phyloP scores from a whole-genome alignment of 2,113 vertebrate genomes.

The human (Homo sapiens) region DNA sequence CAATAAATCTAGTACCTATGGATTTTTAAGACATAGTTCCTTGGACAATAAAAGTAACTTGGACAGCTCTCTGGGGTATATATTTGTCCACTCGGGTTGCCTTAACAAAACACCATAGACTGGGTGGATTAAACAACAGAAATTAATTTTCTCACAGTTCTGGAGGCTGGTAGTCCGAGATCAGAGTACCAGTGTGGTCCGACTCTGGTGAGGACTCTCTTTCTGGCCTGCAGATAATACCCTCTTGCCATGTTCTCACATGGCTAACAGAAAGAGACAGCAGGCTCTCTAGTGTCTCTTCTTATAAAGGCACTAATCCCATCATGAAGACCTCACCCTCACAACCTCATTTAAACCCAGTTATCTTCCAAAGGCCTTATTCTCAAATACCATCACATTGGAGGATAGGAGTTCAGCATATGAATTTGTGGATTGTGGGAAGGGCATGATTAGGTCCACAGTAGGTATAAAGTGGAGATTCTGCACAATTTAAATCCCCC shows the following conservation, averaged over 20 bases:
- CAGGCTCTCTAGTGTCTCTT: not conserved
- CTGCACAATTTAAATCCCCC: not conserved
- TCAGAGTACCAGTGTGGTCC: not conserved
- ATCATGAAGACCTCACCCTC: not conserved
- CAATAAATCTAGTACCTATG: not conserved
- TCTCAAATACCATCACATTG: not conserved
- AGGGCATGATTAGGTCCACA: not conserved
- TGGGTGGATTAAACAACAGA: not conserved
- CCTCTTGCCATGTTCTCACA: not conserved
- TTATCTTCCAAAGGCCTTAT: not conserved
- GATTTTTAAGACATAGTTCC: not conserved
- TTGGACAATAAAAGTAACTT: not conserved
- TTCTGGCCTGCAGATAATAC: not conserved
- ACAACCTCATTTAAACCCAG: not conserved
- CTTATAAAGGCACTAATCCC: not conserved
- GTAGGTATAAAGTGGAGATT: not conserved
- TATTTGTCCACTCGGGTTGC: not conserved
- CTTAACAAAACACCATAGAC: not conserved
- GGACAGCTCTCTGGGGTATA: not conserved
- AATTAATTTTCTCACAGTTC: not conserved
- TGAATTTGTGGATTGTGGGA: not conserved
- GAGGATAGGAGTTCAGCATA: not conserved
- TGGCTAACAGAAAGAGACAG: not conserved
- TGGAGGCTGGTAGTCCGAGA: not conserved
- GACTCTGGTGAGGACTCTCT: not conserved